A percentile compares a stretch with the other conserved stretches of the same genome.
Conservation (phyloP, 2,113 vertebrate species). For the Anoplopoma fimbria region DNA sequence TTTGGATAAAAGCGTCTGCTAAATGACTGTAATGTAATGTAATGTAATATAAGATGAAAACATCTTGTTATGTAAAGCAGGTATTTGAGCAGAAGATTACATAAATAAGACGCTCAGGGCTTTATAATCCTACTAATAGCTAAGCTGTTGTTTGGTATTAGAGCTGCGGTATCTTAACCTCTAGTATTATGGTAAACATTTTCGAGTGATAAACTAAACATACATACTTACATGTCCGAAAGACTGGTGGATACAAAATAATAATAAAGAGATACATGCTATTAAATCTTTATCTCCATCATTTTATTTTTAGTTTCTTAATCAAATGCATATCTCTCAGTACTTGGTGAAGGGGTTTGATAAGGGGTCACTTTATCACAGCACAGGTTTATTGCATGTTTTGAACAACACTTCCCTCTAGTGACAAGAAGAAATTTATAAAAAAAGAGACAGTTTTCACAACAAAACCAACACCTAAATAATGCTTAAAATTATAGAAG, state of each 20-base stretch:
- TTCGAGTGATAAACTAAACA: not conserved
- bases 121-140: constrained; percentile 49
- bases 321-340: constrained; percentile 12
- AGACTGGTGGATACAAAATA: not conserved
- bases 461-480: not conserved
- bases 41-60: too few relatives aligned
- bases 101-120: constrained; percentile 35
- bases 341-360: constrained; percentile 28
- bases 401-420: constrained; percentile 77
- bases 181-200: not conserved
- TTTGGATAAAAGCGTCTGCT: too few relatives aligned
- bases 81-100: constrained; percentile 42
- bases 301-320: constrained; percentile 32
- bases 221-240: not conserved
- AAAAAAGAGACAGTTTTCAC: constrained; percentile 2
- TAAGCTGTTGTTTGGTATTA: constrained; percentile 23
- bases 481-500: constrained; percentile 36
- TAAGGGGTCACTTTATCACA: constrained; percentile 26
- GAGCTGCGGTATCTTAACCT: constrained; percentile 13
- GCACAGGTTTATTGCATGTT: constrained; percentile 43
- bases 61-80: constrained; percentile 18
- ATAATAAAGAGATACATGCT: constrained; percentile 35
- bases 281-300: not conserved
- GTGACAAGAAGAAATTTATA: constrained; percentile 55
- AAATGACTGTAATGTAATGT: too few relatives aligned